Base-by-base conservation (phyloP, 2,888 invertebrate species). In the Ypsolopha scabrella region DNA sequence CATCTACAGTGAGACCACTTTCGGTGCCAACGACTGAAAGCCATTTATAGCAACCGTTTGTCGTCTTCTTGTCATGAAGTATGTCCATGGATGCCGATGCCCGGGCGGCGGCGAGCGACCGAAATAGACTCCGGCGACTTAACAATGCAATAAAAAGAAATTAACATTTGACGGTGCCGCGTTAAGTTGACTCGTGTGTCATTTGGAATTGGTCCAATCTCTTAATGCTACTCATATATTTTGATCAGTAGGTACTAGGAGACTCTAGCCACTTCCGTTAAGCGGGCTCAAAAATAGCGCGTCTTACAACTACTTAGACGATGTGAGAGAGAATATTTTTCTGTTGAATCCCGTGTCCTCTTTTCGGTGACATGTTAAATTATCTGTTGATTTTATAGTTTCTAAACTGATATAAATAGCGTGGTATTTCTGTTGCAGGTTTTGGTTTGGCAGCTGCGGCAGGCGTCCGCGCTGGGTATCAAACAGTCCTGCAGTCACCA, bases 391-490 rank as follows among this genome's bases (percentile, higher is more conserved):
- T 43, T 13, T 14, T 8, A 24, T 24, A 24, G 24, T 34, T 45
- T 41, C 41, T 7, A 41, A 11, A 41, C 7, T n/a, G 24, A 41
- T n/a, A 7, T 41, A 11, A 41, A 41, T 13, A 41, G 7, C n/a
- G 3, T 9, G 34, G 6, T 69, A 59, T 57, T 68, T 59, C 78
- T 72, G 75, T 80, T 81, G 51, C 80, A 83, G 83, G 83, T 53
- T 85, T 85, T 57, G 80, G 83, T 6, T 57, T 85, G 56, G 82
- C 85, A 9, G 82, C 85, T 43, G 91, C 93, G 58, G 88, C 90
- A 51, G 93, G 93, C 57, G 91, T 94, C 56, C 90, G 94, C 60
- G 88, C 94, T 14, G 93, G 94, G 58, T 94, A 94, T 73, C 94
- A 92, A 52, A 87, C 92, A 48, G 90, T 94, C 57, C 86, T 95